Base-by-base conservation (phyloP, 1,140 invertebrate genomes). In the Panagrolaimus sp. region DNA sequence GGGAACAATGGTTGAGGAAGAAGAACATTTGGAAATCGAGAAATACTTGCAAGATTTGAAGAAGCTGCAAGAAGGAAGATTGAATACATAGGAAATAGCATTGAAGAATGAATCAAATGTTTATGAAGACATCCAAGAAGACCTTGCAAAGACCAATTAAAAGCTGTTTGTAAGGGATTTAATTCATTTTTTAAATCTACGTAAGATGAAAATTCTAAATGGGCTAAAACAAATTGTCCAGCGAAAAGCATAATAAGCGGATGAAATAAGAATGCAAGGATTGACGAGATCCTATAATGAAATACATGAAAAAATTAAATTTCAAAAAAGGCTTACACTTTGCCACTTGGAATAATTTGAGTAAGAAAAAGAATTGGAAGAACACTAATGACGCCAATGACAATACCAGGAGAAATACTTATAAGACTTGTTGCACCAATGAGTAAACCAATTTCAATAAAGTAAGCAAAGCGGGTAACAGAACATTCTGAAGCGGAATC, bases 71-170 rank as follows among this genome's bases (percentile, higher is more conserved):
- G 52, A 1, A 58, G 21, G 1, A 58, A 28, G 21, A 58, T 10
- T 12, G 21, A 58, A n/a, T 58, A 58, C 21, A 58, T 12, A 2
- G 52, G 52, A 21, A 58, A 58, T 8, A 58, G 52, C 52, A 58
- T 26, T 26, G 52, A 58, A 2, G 21, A 21, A 26, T 58, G 52
- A 2, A 58, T n/a, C 12, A 58, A 12, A 21, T 58, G 52, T n/a
- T 58, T 58, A 28, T 58, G 52, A 5, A 58, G 21, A 21, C 32
- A 38, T 38, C 32, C 32, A 38, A 38, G 32, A 4, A 38, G 32
- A 4, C 32, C 32, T 38, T 38, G 32, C 7, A 38, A 38, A 4
- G 32, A 38, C 32, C 32, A 38, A 38, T 38, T 38, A 38, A 38
- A 38, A 38, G 32, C 32, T 38, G 32, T 38, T 38, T 38, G 32